Conservation (phyloP, 2,797 vertebrate species). For the Halcyon leucocephala region DNA sequence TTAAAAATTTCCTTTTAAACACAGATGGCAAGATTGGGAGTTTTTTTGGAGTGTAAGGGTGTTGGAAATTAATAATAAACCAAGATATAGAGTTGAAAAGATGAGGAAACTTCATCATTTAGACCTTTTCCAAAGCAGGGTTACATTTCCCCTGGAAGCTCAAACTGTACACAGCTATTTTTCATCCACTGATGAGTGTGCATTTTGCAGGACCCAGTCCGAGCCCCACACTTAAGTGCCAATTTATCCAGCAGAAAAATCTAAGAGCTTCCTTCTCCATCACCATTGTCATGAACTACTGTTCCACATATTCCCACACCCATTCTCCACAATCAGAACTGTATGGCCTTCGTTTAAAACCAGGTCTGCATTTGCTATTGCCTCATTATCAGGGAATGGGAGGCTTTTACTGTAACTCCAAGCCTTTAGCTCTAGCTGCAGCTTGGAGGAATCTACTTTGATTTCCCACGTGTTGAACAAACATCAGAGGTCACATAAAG, state of each 20-base stretch:
- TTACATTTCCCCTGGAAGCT: background rate
- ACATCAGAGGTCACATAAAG: background rate
- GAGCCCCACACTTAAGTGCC: background rate
- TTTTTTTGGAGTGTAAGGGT: rapidly evolving
- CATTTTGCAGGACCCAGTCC: background rate
- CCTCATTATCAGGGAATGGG: background rate
- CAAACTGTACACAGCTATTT: background rate
- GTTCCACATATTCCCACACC: background rate
- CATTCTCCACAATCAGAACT: background rate
- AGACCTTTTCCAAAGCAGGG: background rate
- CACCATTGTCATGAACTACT: background rate
- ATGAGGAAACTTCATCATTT: background rate
- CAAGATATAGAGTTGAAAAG: background rate
- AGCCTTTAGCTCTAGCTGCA: background rate
- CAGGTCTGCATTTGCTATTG: background rate
- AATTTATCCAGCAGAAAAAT: background rate
- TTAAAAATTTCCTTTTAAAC: background rate
- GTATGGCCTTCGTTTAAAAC: background rate
- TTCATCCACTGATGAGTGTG: background rate
- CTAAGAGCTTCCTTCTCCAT: background rate
- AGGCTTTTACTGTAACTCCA: background rate
- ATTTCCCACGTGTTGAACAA: background rate
- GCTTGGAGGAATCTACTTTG: background rate
- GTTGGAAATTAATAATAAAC: background rate
- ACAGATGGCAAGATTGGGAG: background rate